These are phyloP conservation scores for Chromobotia macracanthus DNA, from an alignment of 2,797 vertebrate species.

Conservation along the genomic window DNA sequence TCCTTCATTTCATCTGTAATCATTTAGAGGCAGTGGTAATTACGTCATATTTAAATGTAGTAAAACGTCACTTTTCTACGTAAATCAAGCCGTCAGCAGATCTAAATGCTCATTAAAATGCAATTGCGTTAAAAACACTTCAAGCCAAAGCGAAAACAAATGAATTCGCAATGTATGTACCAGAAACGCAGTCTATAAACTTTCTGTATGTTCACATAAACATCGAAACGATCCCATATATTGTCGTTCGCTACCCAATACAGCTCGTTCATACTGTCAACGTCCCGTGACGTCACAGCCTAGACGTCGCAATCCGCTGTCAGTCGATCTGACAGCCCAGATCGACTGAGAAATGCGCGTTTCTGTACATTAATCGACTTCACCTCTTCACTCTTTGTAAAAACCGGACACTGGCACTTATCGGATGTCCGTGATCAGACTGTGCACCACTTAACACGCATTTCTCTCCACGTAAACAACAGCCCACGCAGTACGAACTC, in stretches of 20 bases:
- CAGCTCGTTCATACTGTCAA: neutral
- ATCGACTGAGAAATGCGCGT: neutral
- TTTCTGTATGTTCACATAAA: no score
- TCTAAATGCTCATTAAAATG: no score
- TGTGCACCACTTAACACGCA: neutral
- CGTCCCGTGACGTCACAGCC: neutral
- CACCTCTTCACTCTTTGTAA: neutral
- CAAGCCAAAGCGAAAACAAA: no score
- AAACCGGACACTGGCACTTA: neutral
- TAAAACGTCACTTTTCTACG: no score
- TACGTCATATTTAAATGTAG: no score
- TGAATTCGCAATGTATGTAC: no score
- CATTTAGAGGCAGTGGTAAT: neutral
- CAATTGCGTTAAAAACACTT: no score
- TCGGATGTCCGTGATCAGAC: neutral
- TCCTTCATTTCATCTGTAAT: neutral
- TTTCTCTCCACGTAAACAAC: constrained; percentile 13
- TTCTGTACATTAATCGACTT: neutral
- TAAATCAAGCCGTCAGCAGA: no score
- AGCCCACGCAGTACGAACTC: neutral
- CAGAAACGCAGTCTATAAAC: no score
- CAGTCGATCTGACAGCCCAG: neutral
- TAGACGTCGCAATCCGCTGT: neutral
- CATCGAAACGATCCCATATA: no score
- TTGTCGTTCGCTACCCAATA: neutral